Base-by-base conservation (phyloP, 2,797 vertebrate species). In the Rhabdomys pumilio region DNA sequence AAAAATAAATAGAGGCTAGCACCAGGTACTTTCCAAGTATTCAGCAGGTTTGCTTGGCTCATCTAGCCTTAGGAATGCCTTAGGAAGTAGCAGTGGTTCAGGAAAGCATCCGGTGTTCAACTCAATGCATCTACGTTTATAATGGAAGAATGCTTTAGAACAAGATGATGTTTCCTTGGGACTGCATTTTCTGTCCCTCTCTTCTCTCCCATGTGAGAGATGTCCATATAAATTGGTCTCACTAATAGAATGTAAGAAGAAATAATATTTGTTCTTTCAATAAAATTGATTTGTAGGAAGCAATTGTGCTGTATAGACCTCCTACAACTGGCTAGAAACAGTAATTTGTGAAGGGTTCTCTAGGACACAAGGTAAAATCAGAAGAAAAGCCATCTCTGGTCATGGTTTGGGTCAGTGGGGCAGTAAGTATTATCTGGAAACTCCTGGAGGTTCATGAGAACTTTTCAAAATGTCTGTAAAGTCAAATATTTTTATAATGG, bases 331-430 rank as follows among this genome's bases (percentile, higher is more conserved):
- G 4, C 17, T 88, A 29, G 22, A 41, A 44, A 1, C 63, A 24
- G 34, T 72, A 26, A 34, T 53, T 29, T 22, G 50, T 75, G 53
- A 81, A 57, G 19, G n/a, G 10, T 83, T 81, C 20, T 34, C 19
- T 22, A 86, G 8, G 9, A 59, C 0, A 47, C 8, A 55, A 80
- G 79, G 6, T 47, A 57, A 31, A 80, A 24, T 0, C 13, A 41
- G 55, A 19, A 85, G 50, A 22, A 76, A 19, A 55, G 3, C 15
- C 4, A 24, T 6, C 55, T 91, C 38, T 69, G 9, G 44, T 84
- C 44, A 41, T 14, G 10, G 0, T 11, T 34, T 53, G 13, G 6
- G 31, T 2, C 19, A 0, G 15, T 11, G 7, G 2, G 29, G 0
- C 1, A 17, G 8, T 29, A 59, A 76, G 38, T 53, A 63, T 84